Evolutionary conservation across 2,888 invertebrate species (phyloP).

Genomic region (Mythimna loreyi): DNA sequence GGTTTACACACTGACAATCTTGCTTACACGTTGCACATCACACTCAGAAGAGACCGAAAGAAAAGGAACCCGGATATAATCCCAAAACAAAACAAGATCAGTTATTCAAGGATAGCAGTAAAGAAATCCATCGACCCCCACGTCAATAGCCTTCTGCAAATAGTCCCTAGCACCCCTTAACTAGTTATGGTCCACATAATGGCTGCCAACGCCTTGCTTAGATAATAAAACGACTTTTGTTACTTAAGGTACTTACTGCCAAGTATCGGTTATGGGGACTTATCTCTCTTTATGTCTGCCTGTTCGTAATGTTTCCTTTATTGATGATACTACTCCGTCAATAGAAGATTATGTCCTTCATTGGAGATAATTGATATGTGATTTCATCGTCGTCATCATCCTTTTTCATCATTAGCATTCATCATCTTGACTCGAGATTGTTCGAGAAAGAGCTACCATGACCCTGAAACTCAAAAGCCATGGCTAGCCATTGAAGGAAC

Average conservation of each 20-base stretch:
- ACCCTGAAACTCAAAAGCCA: no score
- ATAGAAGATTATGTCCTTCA: not conserved
- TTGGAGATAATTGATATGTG: not conserved
- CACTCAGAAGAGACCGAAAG: no score
- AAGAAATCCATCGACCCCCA: constrained; percentile 43
- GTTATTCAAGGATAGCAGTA: constrained; percentile 28
- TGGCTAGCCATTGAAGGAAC: no score
- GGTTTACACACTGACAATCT: no score
- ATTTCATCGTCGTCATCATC: not conserved
- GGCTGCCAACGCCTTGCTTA: constrained; percentile 72
- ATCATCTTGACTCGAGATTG: no score
- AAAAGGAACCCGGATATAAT: not conserved
- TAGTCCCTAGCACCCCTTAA: constrained; percentile 58
- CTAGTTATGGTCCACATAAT: constrained; percentile 72
- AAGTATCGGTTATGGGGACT: constrained; percentile 36
- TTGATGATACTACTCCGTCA: not conserved
- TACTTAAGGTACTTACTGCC: constrained; percentile 44
- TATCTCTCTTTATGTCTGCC: constrained; percentile 18
- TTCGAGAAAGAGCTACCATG: no score
- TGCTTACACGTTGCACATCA: no score
- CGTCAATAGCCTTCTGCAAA: constrained; percentile 60
- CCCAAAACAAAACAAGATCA: constrained; percentile 15
- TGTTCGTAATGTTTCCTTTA: constrained; percentile 25
- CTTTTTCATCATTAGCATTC: not conserved
- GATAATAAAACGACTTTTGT: constrained; percentile 74